Conservation (phyloP, 1,140 invertebrate species). For the Druon quercuslanigerum region DNA sequence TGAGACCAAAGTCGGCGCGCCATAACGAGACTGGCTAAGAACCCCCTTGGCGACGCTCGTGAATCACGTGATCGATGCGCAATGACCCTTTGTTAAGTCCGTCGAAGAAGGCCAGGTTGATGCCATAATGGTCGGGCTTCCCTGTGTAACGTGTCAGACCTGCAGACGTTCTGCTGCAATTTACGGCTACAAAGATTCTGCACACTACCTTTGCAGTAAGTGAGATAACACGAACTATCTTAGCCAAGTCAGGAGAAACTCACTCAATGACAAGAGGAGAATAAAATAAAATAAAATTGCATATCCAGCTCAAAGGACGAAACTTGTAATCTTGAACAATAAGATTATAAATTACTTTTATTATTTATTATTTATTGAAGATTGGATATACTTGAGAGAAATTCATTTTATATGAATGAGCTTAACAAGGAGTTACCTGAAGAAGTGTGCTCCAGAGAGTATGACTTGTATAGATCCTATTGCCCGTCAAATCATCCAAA, state of each 20-base stretch:
- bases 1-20: constrained; percentile 34
- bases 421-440: too few relatives aligned
- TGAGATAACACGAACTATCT: constrained; percentile 45
- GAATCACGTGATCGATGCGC: constrained; percentile 66
- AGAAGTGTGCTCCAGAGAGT: too few relatives aligned
- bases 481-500: too few relatives aligned
- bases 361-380: too few relatives aligned
- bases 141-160: constrained; percentile 60
- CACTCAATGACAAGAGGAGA: not conserved
- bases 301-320: too few relatives aligned
- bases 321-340: too few relatives aligned
- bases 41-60: constrained; percentile 59
- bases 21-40: constrained; percentile 34
- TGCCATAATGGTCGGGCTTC: constrained; percentile 59
- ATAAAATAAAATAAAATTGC: not conserved
- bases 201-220: constrained; percentile 51
- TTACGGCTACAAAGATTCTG: constrained; percentile 56
- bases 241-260: not conserved
- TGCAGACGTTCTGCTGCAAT: constrained; percentile 56
- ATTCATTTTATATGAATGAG: too few relatives aligned
- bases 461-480: too few relatives aligned
- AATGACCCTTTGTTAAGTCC: constrained; percentile 57
- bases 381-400: too few relatives aligned
- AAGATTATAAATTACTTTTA: too few relatives aligned
- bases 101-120: constrained; percentile 56